Evolutionary conservation across 2,888 invertebrate genomes (phyloP).

Genomic region (Phymatocera aterrima): DNA sequence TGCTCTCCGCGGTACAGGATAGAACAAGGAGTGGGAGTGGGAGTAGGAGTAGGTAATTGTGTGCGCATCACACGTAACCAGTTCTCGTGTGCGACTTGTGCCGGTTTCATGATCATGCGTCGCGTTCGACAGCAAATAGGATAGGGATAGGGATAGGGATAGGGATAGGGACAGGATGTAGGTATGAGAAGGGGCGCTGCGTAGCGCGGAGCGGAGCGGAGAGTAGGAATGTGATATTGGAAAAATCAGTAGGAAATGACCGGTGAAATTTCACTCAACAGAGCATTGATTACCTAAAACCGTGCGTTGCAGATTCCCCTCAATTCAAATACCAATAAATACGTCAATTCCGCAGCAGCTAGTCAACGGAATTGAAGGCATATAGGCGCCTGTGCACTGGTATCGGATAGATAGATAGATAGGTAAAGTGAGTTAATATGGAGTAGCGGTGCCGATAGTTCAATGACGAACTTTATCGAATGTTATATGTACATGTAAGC

Average conservation of each 20-base stretch:
- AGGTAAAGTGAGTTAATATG: no score
- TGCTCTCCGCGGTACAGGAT: not conserved
- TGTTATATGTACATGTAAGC: no score
- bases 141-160: not conserved
- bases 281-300: not conserved
- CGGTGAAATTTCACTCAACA: constrained; percentile 39
- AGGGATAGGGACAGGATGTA: no score
- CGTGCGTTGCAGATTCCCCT: not conserved
- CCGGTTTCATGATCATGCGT: constrained; percentile 10
- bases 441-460: no score
- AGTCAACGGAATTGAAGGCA: not conserved
- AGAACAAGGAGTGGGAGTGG: not conserved
- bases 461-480: no score
- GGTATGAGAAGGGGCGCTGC: no score
- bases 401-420: no score
- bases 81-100: not conserved
- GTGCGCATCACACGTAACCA: not conserved
- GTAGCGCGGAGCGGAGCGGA: no score
- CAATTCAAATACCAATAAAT: constrained; percentile 10
- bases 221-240: not conserved
- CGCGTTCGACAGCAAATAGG: not conserved
- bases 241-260: constrained; percentile 35
- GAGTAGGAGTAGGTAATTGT: constrained; percentile 20
- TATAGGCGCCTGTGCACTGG: no score
- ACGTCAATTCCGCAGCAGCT: not conserved